Evolutionary conservation across 1,140 invertebrate species (phyloP).

Genomic region (Protaetia brevitarsis): DNA sequence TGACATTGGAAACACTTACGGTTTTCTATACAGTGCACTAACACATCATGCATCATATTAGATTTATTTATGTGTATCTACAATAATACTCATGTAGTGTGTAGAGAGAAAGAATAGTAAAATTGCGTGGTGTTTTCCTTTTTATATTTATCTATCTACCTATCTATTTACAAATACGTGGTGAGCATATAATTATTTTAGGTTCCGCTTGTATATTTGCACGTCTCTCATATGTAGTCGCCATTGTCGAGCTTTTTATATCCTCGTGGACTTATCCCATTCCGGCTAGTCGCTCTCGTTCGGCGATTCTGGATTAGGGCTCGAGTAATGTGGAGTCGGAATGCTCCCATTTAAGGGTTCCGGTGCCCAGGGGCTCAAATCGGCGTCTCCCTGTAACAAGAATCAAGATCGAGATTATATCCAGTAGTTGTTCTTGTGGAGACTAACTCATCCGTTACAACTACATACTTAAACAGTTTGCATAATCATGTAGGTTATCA

Average conservation of each 20-base stretch:
- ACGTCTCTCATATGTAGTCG: slow-evolving; percentile 8
- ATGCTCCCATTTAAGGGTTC: slow-evolving; percentile 40
- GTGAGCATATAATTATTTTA: not conserved
- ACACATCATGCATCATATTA: not conserved
- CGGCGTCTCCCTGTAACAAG: slow-evolving; percentile 47
- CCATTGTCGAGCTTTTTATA: slow-evolving; percentile 30
- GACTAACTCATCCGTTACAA: not conserved
- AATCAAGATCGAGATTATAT: slow-evolving; percentile 3
- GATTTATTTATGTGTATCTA: not conserved
- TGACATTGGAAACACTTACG: no score
- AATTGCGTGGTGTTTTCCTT: not conserved
- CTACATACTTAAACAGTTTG: no score
- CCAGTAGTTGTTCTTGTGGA: not conserved
- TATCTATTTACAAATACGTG: not conserved
- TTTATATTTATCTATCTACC: not conserved
- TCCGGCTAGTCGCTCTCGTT: slow-evolving; percentile 41
- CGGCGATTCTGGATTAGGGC: slow-evolving; percentile 41
- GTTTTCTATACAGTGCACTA: not conserved
- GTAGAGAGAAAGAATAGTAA: not conserved
- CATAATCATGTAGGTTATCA: no score
- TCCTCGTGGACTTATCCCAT: slow-evolving; percentile 45
- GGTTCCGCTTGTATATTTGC: not conserved
- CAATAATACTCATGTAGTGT: not conserved
- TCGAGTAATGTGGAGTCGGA: slow-evolving; percentile 39
- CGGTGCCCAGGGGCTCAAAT: slow-evolving; percentile 46